Evolutionary conservation across 1,140 invertebrate genomes (phyloP).

Genomic region (Hestina assimilis): DNA sequence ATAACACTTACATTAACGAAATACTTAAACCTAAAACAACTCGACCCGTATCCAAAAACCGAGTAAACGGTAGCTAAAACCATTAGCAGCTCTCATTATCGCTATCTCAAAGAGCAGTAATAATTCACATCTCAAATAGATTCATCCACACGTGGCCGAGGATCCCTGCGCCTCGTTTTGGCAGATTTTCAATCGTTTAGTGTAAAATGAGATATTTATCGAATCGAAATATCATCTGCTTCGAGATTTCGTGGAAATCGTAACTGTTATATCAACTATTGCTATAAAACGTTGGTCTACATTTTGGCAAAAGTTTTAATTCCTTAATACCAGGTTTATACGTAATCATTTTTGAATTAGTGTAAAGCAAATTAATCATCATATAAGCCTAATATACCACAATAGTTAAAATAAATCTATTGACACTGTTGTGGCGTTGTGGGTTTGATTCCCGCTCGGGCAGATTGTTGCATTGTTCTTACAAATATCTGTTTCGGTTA

Average conservation of each 20-base stretch:
- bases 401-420: no score
- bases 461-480: no score
- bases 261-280: background rate
- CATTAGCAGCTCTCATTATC: background rate
- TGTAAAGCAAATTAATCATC: background rate
- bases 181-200: slow-evolving; percentile 18
- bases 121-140: background rate
- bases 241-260: slow-evolving; percentile 10
- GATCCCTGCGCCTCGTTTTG: background rate
- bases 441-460: no score
- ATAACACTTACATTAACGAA: no score
- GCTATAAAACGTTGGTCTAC: background rate
- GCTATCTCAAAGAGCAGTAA: background rate
- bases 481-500: no score
- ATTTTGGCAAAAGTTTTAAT: background rate
- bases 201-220: slow-evolving; percentile 18
- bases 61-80: no score
- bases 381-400: no score
- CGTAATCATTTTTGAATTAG: no score
- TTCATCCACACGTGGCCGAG: background rate
- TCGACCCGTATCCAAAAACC: no score
- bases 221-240: slow-evolving; percentile 15
- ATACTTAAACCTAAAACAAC: no score
- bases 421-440: no score
- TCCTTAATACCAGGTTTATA: no score